These are phyloP conservation scores for Platypus cylindrus DNA, from an alignment of 2,888 invertebrate species.

Conservation along the genomic window DNA sequence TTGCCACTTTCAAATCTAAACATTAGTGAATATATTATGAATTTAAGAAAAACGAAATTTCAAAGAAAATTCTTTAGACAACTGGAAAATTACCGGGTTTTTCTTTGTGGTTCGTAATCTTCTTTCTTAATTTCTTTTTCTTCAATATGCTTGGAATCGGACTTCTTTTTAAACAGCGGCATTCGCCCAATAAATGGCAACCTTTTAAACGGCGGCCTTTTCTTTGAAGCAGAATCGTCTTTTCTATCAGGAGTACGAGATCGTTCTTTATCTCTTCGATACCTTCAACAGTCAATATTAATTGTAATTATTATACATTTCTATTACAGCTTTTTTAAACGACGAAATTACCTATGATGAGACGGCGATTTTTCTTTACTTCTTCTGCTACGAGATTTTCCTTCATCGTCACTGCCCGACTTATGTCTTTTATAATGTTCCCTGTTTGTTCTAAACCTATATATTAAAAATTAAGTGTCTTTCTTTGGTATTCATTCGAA, in stretches of 20 bases:
- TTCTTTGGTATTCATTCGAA: too few species aligned
- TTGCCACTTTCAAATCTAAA: conserved; percentile 32
- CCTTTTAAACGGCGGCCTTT: conserved; percentile 46
- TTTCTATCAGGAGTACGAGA: conserved; percentile 13
- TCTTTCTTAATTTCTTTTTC: conserved; percentile 41
- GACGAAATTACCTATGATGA: conserved; percentile 8
- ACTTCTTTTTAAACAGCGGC: conserved; percentile 59
- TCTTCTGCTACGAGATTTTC: conserved; percentile 6
- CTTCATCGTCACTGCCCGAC: conserved; percentile 16
- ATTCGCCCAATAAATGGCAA: conserved; percentile 77
- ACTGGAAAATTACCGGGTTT: conserved; percentile 19
- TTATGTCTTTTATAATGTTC: conserved; percentile 18
- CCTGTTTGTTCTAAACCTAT: conserved; percentile 27
- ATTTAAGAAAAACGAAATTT: too few species aligned
- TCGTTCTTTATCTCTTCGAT: conserved; percentile 6
- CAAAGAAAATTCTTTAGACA: too few species aligned
- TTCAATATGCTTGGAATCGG: conserved; percentile 28
- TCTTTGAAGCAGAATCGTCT: conserved; percentile 16
- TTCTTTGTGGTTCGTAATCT: conserved; percentile 32
- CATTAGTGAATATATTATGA: conserved; percentile 2
- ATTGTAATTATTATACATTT: too few species aligned
- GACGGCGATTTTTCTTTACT: conserved; percentile 7
- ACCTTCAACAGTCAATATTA: conserved; percentile 3
- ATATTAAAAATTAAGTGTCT: too few species aligned
- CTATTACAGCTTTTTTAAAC: too few species aligned